phyloP scores from a whole-genome alignment of 2,113 vertebrate species.

The Odontesthes bonariensis region DNA sequence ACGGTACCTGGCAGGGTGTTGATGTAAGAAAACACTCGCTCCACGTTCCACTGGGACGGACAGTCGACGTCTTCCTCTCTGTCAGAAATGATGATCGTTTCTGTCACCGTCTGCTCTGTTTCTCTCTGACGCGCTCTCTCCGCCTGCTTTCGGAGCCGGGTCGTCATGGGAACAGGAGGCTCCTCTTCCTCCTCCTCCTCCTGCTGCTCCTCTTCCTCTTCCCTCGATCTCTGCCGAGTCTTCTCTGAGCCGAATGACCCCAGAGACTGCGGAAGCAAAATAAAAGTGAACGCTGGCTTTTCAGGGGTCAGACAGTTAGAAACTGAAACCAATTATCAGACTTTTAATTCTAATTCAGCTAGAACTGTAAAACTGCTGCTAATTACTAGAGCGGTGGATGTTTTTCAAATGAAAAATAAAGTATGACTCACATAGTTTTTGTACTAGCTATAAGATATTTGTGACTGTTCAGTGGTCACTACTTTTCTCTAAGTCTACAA shows the following conservation, averaged over 20 bases:
- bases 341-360: too few relatives aligned
- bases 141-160: slow-evolving; percentile 88
- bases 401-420: too few relatives aligned
- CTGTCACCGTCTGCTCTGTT: slow-evolving; percentile 80
- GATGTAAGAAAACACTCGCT: slow-evolving; percentile 93
- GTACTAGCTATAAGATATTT: too few relatives aligned
- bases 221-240: slow-evolving; percentile 66
- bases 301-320: too few relatives aligned
- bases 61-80: slow-evolving; percentile 77
- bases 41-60: slow-evolving; percentile 90
- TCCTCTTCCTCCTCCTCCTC: slow-evolving; percentile 83
- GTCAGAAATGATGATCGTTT: slow-evolving; percentile 81
- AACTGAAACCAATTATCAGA: too few relatives aligned
- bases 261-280: slow-evolving; percentile 51
- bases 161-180: slow-evolving; percentile 88
- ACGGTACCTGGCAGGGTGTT: slow-evolving; percentile 87
- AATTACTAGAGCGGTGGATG: too few relatives aligned
- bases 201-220: slow-evolving; percentile 31
- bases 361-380: too few relatives aligned
- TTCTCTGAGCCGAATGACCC: slow-evolving; percentile 86
- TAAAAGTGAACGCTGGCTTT: background rate
- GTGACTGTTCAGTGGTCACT: too few relatives aligned
- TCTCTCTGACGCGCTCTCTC: slow-evolving; percentile 83
- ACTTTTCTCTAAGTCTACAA: too few relatives aligned
- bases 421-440: too few relatives aligned